phyloP scores from a whole-genome alignment of 1,140 invertebrate genomes.

The Cydia amplana region DNA sequence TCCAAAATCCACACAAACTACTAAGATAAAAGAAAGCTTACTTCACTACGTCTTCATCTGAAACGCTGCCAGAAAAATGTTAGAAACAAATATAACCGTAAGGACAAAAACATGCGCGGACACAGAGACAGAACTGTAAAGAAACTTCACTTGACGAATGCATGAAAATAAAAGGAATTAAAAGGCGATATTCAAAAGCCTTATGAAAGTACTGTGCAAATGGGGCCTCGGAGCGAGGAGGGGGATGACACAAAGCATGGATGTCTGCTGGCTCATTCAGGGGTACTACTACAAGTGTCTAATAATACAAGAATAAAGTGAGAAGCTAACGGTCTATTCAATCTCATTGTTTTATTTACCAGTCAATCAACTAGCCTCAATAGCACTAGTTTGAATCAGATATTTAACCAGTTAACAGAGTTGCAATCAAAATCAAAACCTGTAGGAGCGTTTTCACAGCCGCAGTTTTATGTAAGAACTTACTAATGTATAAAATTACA shows the following conservation, averaged over 20 bases:
- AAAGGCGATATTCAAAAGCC: conserved; percentile 45
- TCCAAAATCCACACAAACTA: conserved; percentile 46
- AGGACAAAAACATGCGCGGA: conserved; percentile 76
- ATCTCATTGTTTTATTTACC: background rate
- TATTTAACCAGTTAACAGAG: background rate
- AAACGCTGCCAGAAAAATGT: conserved; percentile 44
- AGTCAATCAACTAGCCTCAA: background rate
- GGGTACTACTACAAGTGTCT: background rate
- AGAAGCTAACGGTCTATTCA: conserved; percentile 2
- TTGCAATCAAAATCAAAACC: background rate
- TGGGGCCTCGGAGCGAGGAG: conserved; percentile 70
- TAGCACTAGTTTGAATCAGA: background rate
- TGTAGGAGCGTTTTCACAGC: background rate
- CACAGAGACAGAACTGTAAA: conserved; percentile 65
- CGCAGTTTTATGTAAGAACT: background rate
- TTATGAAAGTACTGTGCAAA: conserved; percentile 67
- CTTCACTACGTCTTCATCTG: conserved; percentile 41
- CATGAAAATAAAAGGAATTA: conserved; percentile 41
- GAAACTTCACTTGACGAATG: conserved; percentile 37
- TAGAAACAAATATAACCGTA: conserved; percentile 49
- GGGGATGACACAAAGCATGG: conserved; percentile 59
- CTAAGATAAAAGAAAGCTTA: conserved; percentile 42
- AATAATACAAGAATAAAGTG: background rate
- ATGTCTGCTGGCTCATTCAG: conserved; percentile 57
- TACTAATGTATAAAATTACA: too few species aligned